Percentiles rank a stretch among this genome's conserved stretches.
Conservation (phyloP, 1,140 invertebrate genomes). For the Meloidogyne exigua region DNA sequence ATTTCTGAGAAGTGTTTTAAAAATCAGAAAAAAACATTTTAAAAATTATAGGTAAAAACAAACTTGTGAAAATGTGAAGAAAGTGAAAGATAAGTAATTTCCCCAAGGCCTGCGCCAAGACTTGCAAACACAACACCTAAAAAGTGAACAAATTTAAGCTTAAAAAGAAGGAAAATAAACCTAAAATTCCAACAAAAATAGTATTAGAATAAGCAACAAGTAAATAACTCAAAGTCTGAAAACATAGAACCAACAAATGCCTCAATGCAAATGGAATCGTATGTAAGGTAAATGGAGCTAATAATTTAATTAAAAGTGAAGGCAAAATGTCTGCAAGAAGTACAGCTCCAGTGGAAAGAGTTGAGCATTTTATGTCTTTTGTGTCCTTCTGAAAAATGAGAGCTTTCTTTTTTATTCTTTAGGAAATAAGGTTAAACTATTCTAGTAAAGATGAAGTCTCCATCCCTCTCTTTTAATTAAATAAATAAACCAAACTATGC, state of each 20-base stretch:
- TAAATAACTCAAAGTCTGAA: constrained; percentile 38
- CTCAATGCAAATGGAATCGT: constrained; percentile 33
- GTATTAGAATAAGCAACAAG: constrained; percentile 40
- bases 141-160: background rate
- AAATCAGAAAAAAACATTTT: too few species aligned
- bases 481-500: constrained; percentile 31
- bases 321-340: constrained; percentile 54
- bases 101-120: constrained; percentile 47
- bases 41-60: too few species aligned
- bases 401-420: background rate
- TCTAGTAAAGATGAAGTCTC: too few species aligned
- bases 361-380: constrained; percentile 34
- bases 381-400: constrained; percentile 32
- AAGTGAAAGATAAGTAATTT: constrained; percentile 48
- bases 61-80: constrained; percentile 49
- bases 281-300: constrained; percentile 47
- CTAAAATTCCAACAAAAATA: constrained; percentile 36
- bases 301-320: constrained; percentile 42
- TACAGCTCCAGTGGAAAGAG: constrained; percentile 47
- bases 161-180: constrained; percentile 17
- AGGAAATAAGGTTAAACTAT: background rate
- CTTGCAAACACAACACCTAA: constrained; percentile 52
- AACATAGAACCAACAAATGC: constrained; percentile 30
- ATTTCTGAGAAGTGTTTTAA: background rate
- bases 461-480: background rate